Percentiles rank a stretch among this genome's conserved stretches.
phyloP scores from a whole-genome alignment of 2,888 invertebrate genomes.

The Coleophora flavipennella region DNA sequence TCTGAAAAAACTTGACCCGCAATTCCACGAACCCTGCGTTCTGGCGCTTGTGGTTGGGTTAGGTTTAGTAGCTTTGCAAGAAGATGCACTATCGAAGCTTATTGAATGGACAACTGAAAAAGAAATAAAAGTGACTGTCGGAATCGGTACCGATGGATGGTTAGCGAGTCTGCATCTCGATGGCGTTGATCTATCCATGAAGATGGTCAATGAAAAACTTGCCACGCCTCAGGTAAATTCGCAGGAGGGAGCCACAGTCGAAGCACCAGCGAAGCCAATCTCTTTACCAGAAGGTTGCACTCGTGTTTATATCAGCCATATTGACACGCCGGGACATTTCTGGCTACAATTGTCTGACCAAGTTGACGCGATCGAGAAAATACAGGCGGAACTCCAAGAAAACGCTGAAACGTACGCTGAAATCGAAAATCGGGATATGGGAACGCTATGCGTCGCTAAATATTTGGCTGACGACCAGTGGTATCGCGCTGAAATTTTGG shows the following conservation, averaged over 20 bases:
- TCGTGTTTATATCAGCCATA: conserved; percentile 76
- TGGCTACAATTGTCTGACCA: conserved; percentile 79
- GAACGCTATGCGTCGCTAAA: conserved; percentile 81
- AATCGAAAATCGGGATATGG: conserved; percentile 72
- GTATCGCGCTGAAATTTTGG: conserved; percentile 93
- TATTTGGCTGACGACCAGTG: conserved; percentile 89
- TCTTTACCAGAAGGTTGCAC: conserved; percentile 47
- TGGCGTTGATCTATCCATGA: conserved; percentile 64
- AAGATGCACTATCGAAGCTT: conserved; percentile 42
- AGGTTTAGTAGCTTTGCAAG: conserved; percentile 50
- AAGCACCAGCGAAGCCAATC: conserved; percentile 32
- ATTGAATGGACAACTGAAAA: conserved; percentile 60
- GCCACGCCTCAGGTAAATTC: conserved; percentile 39
- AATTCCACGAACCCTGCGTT: conserved; percentile 55
- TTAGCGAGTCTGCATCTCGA: conserved; percentile 63
- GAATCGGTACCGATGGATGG: conserved; percentile 70
- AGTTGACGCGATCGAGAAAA: conserved; percentile 64
- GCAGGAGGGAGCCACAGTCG: conserved; percentile 29
- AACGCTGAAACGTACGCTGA: conserved; percentile 64
- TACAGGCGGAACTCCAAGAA: conserved; percentile 78
- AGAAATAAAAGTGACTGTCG: conserved; percentile 67
- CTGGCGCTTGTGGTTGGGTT: conserved; percentile 50
- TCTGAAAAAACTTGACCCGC: conserved; percentile 60
- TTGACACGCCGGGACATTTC: conserved; percentile 83
- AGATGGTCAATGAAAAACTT: conserved; percentile 52